These are phyloP conservation scores for Corythornis madagascariensis DNA, from an alignment of 2,113 vertebrate species.

Conservation along the genomic window DNA sequence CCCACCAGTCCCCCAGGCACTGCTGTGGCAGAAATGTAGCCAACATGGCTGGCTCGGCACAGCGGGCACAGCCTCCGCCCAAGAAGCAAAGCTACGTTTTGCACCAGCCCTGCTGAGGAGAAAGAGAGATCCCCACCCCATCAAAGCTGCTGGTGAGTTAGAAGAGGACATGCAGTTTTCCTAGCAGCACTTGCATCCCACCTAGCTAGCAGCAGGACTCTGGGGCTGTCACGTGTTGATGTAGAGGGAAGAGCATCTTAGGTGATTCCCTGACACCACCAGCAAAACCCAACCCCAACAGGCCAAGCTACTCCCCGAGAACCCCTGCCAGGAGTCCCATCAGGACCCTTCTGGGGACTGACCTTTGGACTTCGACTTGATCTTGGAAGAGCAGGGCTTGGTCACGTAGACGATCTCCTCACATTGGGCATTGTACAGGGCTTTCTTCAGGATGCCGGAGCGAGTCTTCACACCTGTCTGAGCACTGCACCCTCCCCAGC, in stretches of 20 bases:
- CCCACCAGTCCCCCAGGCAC: rapidly evolving
- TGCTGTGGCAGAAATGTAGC: rapidly evolving
- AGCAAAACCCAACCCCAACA: background rate
- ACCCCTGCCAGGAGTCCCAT: background rate
- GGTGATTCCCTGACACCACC: rapidly evolving
- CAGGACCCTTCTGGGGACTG: background rate
- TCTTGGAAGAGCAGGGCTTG: constrained; percentile 90
- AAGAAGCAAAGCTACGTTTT: background rate
- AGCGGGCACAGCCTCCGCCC: rapidly evolving
- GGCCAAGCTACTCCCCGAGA: background rate
- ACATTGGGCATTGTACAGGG: constrained; percentile 90
- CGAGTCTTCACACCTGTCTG: constrained; percentile 85
- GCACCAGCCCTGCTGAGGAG: background rate
- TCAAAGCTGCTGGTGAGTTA: background rate
- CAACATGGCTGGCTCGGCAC: rapidly evolving
- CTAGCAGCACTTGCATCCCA: background rate
- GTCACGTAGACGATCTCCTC: constrained; percentile 86
- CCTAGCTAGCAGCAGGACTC: background rate
- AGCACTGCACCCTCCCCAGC: constrained; percentile 87
- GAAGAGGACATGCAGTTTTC: background rate
- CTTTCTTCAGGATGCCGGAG: constrained; percentile 90
- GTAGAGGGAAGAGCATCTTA: background rate
- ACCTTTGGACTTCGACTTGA: constrained; percentile 90
- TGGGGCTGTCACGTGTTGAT: background rate
- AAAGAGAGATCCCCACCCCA: background rate